Base-by-base conservation (phyloP, 2,797 vertebrate species). In the Myotis findleyi region DNA sequence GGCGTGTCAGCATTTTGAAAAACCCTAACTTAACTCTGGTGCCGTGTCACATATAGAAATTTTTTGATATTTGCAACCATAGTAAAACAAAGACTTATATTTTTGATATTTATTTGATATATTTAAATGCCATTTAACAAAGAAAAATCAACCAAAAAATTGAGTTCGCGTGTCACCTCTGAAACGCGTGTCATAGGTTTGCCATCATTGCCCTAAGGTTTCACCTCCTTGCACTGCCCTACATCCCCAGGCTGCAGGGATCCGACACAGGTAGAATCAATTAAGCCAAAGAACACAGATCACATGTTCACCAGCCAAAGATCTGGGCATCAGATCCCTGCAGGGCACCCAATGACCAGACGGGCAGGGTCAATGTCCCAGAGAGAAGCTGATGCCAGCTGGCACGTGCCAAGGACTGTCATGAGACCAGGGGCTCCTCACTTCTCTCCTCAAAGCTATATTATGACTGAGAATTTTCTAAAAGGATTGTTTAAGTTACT, bases 401-500 rank as follows among this genome's bases (percentile, higher is more conserved):
- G 55, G 66, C 75, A n/a, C 14, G 21, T n/a, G 36, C 47, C 68
- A 66, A 81, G 11, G 55, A 72, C 38, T 18, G 1, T 72, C 3
- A 8, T 30, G 68, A 66, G 66, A 55, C 38, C 14, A 72, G 25
- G 20, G 18, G 0, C 49, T 72, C 83, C 14, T 66, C 30, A 5
- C 14, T 21, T 11, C 33, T 59, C 27, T 80, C 2, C 27, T 38
- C 47, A 73, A 72, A 75, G 5, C 66, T 55, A 79, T 27, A n/a
- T 55, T 66, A 57, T 38, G 25, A 57, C 55, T 5, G 72, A 64
- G 30, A 80, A 38, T 86, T 86, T 72, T 55, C 73, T 73, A n/a
- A 72, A 90, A 36, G n/a, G 30, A 16, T 72, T 76, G 13, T 57
- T 73, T 62, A 72, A 80, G 23, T 86, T 79, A 86, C 75, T 20